phyloP scores from a whole-genome alignment of 1,140 invertebrate species.

The Tetramorium alpestre region DNA sequence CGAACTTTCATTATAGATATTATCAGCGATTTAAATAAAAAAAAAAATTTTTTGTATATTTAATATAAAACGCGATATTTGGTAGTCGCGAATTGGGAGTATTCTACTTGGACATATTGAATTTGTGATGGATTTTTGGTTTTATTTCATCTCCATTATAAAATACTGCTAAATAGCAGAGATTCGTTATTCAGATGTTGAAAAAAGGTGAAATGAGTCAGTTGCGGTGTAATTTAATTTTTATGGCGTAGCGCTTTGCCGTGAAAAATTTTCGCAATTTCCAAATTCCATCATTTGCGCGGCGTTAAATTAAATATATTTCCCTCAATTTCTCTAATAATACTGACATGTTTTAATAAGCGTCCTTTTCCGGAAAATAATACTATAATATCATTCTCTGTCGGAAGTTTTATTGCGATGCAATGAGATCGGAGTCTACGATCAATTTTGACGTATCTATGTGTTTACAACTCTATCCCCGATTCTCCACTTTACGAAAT shows the following conservation, averaged over 20 bases:
- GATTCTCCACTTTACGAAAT: constrained; percentile 7
- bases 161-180: constrained; percentile 21
- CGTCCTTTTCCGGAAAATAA: background rate
- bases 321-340: constrained; percentile 22
- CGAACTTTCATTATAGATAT: background rate
- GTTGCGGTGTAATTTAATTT: constrained; percentile 10
- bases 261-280: constrained; percentile 5
- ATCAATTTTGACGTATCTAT: constrained; percentile 35
- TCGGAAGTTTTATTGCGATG: background rate
- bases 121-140: background rate
- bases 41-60: background rate
- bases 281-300: background rate
- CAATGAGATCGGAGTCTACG: constrained; percentile 11
- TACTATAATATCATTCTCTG: background rate
- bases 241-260: background rate
- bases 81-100: background rate
- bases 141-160: background rate
- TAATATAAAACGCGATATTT: background rate
- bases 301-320: constrained; percentile 19
- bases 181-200: constrained; percentile 1
- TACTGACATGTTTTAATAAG: background rate
- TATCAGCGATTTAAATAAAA: background rate
- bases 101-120: background rate
- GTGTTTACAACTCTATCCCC: constrained; percentile 18
- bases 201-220: background rate